Base-by-base conservation (phyloP, 2,113 vertebrate species). In the Osmerus mordax region DNA sequence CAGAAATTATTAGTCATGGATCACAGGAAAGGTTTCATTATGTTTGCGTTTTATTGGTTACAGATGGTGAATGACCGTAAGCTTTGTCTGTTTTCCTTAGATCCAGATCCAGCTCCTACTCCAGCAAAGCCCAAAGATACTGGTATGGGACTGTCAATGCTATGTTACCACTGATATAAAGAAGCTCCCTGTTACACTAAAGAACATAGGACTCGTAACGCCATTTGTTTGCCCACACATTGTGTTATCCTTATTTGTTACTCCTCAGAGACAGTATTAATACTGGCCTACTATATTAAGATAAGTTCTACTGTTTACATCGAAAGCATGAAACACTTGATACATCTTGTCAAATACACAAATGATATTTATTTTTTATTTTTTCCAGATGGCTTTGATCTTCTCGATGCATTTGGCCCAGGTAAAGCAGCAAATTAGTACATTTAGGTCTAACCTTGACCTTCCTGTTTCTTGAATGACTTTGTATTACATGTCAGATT, bases 381-480 rank as follows among this genome's bases (percentile, higher is more conserved):
- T 47, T 15, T 69, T 28, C 21, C 41, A 76, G 78, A 3, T 13
- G 15, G 4, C 0, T 47, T 84, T 0, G 51, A 81, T 51, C 72
- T 84, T 18, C 0, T 0, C 14, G 83, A 79, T 62, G 77, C 67
- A 11, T 5, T 81, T 15, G 65, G 15, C 11, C 19, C 16, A 68
- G 79, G 77, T 84, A 77, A 41, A 18, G n/a, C 14, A 56, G 16
- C 15, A 36, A 36, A 36, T 36, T 0, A 36, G 32, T 36, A 47
- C n/a, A 11, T 8, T 29, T 25, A 56, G 53, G 15, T 71, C 41
- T 60, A 7, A 23, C 9, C 25, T 60, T 25, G 41, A 47, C 9
- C 7, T 47, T 47, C 9, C 41, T 47, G 41, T 36, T 2, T 36
- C 32, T 36, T 47, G 2, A 47, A 47, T 47, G 7, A 47, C 41